Evolutionary conservation across 2,113 vertebrate species (phyloP).

Genomic region (Petrocephalus microphthalmus): DNA sequence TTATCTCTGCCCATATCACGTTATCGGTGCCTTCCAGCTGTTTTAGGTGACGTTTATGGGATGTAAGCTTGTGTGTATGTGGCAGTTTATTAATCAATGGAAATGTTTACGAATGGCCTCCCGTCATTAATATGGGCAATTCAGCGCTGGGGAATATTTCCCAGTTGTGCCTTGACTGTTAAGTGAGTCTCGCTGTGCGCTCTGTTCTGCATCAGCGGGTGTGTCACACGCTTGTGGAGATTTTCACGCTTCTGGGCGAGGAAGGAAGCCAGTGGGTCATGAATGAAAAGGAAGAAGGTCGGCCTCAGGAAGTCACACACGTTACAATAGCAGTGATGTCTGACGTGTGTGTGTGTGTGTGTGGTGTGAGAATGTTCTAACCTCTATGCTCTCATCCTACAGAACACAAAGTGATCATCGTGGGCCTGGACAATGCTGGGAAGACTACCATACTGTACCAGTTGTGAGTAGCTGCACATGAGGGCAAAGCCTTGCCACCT

Average conservation of each 20-base stretch:
- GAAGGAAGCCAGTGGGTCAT: background rate
- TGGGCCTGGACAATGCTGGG: constrained; percentile 96
- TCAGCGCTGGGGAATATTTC: background rate
- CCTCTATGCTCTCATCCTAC: constrained; percentile 40
- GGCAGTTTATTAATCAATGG: background rate
- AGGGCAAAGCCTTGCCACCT: background rate
- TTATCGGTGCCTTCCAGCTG: background rate
- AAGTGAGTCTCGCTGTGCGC: background rate
- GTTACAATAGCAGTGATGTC: background rate
- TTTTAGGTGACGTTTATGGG: background rate
- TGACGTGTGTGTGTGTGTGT: no score
- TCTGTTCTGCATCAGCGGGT: background rate
- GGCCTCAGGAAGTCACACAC: background rate
- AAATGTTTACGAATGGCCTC: background rate
- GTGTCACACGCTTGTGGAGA: background rate
- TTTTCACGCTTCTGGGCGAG: background rate
- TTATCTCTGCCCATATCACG: background rate
- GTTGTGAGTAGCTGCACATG: constrained; percentile 76
- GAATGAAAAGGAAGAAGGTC: constrained; percentile 12
- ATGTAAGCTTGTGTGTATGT: background rate
- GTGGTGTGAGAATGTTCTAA: background rate
- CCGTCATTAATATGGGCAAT: background rate
- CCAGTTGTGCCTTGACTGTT: background rate
- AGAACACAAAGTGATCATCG: constrained; percentile 99
- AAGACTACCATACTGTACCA: constrained; percentile 98